A percentile compares a stretch with the other conserved stretches of the same genome.
phyloP scores from a whole-genome alignment of 2,797 vertebrate genomes.

The Antrozous pallidus region DNA sequence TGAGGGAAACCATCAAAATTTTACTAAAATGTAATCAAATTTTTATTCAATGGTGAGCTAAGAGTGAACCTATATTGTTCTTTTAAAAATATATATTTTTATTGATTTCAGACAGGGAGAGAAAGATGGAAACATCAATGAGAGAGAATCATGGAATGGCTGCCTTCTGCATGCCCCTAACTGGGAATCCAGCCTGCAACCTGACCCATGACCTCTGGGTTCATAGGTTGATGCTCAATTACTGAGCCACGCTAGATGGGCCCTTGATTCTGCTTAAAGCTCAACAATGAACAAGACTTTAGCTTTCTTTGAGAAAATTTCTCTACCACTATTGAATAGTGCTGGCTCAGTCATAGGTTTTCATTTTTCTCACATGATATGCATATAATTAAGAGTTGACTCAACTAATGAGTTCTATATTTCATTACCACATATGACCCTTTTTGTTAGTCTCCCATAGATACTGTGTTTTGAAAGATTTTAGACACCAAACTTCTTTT shows the following conservation, averaged over 20 bases:
- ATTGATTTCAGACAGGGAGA: no score
- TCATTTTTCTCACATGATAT: conserved; percentile 13
- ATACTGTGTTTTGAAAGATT: neutral
- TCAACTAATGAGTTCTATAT: neutral
- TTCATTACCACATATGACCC: neutral
- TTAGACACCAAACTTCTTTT: neutral
- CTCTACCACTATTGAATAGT: neutral
- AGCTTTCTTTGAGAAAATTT: conserved; percentile 20
- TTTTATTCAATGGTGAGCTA: neutral
- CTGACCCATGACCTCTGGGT: no score
- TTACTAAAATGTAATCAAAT: neutral
- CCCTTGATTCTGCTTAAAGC: neutral
- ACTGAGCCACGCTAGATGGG: no score
- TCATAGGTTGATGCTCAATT: no score
- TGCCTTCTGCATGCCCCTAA: no score
- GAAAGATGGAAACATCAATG: no score
- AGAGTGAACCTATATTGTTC: neutral
- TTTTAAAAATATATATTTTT: no score
- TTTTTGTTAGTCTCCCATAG: neutral
- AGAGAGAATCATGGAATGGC: no score
- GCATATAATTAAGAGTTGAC: neutral
- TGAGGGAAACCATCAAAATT: neutral
- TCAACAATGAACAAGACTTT: neutral
- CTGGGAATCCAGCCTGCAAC: no score
- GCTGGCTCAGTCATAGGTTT: neutral